phyloP scores from a whole-genome alignment of 1,140 invertebrate genomes.

The Argopecten irradians region DNA sequence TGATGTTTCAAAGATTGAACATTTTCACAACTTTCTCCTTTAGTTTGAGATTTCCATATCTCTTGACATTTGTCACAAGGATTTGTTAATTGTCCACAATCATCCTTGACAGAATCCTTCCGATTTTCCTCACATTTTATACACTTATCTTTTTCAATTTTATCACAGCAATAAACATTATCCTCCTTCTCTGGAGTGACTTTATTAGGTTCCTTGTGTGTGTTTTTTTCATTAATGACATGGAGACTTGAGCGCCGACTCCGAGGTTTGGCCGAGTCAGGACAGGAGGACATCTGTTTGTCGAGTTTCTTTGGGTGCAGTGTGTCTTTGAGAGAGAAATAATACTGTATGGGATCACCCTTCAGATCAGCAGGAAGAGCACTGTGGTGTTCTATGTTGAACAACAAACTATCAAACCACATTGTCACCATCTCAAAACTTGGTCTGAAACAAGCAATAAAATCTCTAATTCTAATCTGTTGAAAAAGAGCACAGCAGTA shows the following conservation, averaged over 20 bases:
- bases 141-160: background rate
- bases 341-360: conserved; percentile 66
- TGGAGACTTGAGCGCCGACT: background rate
- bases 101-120: background rate
- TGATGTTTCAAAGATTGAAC: background rate
- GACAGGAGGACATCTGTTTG: background rate
- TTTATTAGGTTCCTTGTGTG: background rate
- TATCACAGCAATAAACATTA: background rate
- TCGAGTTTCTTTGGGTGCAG: background rate
- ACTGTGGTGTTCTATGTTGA: conserved; percentile 67
- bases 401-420: conserved; percentile 64
- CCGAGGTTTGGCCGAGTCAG: background rate
- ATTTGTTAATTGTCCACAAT: background rate
- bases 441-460: conserved; percentile 56
- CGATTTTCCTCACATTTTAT: background rate
- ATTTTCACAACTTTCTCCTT: background rate
- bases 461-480: too few species aligned
- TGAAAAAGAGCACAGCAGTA: too few species aligned
- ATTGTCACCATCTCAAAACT: conserved; percentile 66
- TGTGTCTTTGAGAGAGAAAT: conserved; percentile 47
- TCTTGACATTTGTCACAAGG: background rate
- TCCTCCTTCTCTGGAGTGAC: background rate
- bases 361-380: conserved; percentile 62
- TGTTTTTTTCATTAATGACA: background rate
- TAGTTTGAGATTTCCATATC: background rate